phyloP scores from a whole-genome alignment of 23 tunicate genomes.

The Diplosoma virens region DNA sequence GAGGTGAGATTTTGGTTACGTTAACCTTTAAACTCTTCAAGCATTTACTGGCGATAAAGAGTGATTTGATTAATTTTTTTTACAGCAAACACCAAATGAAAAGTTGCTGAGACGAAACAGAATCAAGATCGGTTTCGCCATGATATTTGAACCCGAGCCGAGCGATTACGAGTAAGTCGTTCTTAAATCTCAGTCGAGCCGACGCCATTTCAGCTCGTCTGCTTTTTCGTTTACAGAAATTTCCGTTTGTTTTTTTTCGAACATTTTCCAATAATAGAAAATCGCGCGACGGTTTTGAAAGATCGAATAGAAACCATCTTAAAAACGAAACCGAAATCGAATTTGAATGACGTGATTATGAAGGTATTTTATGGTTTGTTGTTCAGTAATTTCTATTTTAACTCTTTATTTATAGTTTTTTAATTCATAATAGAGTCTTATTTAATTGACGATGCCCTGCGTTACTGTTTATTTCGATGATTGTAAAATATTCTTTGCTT shows the following conservation, averaged over 20 bases:
- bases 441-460: no score
- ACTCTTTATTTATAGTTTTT: neutral
- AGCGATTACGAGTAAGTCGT: slow-evolving; percentile 40
- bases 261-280: slow-evolving; percentile 85
- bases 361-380: no score
- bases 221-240: slow-evolving; percentile 27
- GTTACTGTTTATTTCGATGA: neutral
- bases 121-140: slow-evolving; percentile 73
- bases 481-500: neutral
- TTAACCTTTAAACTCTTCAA: neutral
- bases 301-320: slow-evolving; percentile 57
- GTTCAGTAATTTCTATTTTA: no score
- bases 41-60: neutral
- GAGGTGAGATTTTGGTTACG: slow-evolving; percentile 21
- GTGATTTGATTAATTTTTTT: neutral
- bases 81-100: slow-evolving; percentile 18
- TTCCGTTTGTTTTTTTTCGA: slow-evolving; percentile 83
- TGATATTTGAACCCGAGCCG: slow-evolving; percentile 72
- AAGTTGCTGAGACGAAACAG: slow-evolving; percentile 28
- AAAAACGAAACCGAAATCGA: slow-evolving; percentile 32
- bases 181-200: neutral
- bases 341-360: slow-evolving; percentile 60
- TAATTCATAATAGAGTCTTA: neutral
- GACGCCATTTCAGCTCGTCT: neutral
- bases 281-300: slow-evolving; percentile 67